Base-by-base conservation (phyloP, 2,797 vertebrate species). In the Scolopax rusticola region DNA sequence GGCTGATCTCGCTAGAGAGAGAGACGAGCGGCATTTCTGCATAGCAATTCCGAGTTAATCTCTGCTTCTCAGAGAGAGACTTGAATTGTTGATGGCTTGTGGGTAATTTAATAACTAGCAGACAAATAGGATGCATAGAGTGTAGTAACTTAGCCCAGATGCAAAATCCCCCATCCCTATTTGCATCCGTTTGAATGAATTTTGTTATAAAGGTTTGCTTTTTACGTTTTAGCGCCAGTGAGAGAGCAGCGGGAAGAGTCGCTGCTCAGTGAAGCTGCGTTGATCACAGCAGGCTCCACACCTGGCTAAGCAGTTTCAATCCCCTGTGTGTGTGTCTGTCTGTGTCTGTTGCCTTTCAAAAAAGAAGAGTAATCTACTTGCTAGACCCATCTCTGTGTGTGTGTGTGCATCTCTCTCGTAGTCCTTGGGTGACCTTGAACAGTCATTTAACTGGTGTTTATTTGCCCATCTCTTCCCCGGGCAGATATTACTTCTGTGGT, bases 51-150 rank as follows among this genome's bases (percentile, higher is more conserved):
- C 88, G 86, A 43, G 87, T 96, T 97, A 97, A 97, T 97, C 96
- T 95, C 91, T 96, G 92, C 90, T 95, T 96, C 93, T 95, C 78
- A 24, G 88, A 95, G 77, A 91, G 76, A 94, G 76, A 56, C 91
- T 96, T 61, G 84, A 97, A 92, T 94, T 92, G 94, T 97, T 84
- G 94, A 93, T 96, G 93, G 83, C 91, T 95, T 86, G 75, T 96
- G 93, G 96, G 90, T 97, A 97, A 97, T 97, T 97, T 97, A 96
- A 95, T 97, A 97, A 97, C 86, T 84, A 85, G 77, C 95, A 96
- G 94, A 96, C 93, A 97, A 97, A 96, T 87, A 93, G 95, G 91
- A 77, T 82, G 73, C 64, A 40, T 90, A 80, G 93, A 93, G 47
- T 91, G 83, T 41, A 93, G 87, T 85, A 95, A 91, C 91, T 95